Conservation (phyloP, 1,140 invertebrate genomes). For the Notospermus geniculatus region DNA sequence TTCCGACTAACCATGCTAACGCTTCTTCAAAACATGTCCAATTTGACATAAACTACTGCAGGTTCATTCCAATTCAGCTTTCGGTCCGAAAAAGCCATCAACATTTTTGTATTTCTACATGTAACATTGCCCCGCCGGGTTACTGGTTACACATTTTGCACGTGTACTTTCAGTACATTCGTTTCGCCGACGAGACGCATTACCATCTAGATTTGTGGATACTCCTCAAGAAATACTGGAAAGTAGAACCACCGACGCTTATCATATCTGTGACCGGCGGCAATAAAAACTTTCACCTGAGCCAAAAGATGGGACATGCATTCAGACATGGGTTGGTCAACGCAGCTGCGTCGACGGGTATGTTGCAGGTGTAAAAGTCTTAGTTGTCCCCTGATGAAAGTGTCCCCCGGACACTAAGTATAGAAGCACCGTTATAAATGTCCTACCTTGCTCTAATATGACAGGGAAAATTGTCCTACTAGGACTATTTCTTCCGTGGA, state of each 20-base stretch:
- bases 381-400: too few relatives aligned
- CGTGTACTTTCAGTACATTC: slow-evolving; percentile 43
- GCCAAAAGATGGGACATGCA: slow-evolving; percentile 37
- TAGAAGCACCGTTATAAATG: too few relatives aligned
- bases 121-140: not conserved
- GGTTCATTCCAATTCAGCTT: not conserved
- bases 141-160: not conserved
- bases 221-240: slow-evolving; percentile 50
- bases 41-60: too few relatives aligned
- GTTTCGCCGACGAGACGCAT: slow-evolving; percentile 39
- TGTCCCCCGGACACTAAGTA: too few relatives aligned
- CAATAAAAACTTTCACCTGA: slow-evolving; percentile 50
- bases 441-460: too few relatives aligned
- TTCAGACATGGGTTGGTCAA: slow-evolving; percentile 52
- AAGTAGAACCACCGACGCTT: slow-evolving; percentile 42
- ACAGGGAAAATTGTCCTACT: too few relatives aligned
- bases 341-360: slow-evolving; percentile 43
- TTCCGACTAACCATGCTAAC: too few relatives aligned
- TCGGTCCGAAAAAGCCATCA: not conserved
- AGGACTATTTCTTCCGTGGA: too few relatives aligned
- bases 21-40: too few relatives aligned
- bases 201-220: slow-evolving; percentile 36
- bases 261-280: slow-evolving; percentile 56
- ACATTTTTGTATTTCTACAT: not conserved
- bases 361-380: not conserved